Percentiles rank a stretch among this genome's conserved stretches.
Evolutionary conservation across 1,140 invertebrate genomes (phyloP).

Genomic region (Watersipora subatra): DNA sequence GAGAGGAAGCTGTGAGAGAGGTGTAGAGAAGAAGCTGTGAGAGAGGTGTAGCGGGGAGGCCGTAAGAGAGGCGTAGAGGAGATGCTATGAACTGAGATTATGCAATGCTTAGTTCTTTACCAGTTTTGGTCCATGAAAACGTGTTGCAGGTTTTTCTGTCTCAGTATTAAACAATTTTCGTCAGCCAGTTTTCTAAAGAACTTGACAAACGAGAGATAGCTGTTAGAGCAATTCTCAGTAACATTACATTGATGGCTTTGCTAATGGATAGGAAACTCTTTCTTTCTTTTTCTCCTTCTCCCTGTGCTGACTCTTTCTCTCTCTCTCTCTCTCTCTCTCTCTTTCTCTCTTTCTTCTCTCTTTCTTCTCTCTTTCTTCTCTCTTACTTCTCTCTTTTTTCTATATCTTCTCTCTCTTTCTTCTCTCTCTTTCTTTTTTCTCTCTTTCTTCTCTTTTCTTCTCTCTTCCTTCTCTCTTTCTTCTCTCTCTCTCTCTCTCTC

Average conservation of each 20-base stretch:
- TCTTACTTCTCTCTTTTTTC: conserved; percentile 44
- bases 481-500: no score
- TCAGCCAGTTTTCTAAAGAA: no score
- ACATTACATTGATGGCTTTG: background rate
- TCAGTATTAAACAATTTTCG: no score
- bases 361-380: conserved; percentile 17
- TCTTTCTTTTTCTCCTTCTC: conserved; percentile 5
- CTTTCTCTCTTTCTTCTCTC: conserved; percentile 12
- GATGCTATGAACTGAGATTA: no score
- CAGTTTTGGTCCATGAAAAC: no score
- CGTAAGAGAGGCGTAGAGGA: no score
- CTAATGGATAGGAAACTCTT: conserved; percentile 1
- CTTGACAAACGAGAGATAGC: conserved; percentile 21
- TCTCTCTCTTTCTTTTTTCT: conserved; percentile 45
- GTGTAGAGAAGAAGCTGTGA: no score
- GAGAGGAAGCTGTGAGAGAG: no score
- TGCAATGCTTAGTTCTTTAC: no score
- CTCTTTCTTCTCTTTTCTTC: conserved; percentile 46
- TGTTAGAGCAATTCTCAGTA: background rate
- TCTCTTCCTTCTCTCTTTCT: conserved; percentile 47
- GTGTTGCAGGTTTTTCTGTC: no score
- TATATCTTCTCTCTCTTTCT: no score
- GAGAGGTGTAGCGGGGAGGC: no score
- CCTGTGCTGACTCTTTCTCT: conserved; percentile 8
- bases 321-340: conserved; percentile 6